These are phyloP conservation scores for Mesorhabditis spiculigera DNA, from an alignment of 2,888 invertebrate species.

Conservation along the genomic window DNA sequence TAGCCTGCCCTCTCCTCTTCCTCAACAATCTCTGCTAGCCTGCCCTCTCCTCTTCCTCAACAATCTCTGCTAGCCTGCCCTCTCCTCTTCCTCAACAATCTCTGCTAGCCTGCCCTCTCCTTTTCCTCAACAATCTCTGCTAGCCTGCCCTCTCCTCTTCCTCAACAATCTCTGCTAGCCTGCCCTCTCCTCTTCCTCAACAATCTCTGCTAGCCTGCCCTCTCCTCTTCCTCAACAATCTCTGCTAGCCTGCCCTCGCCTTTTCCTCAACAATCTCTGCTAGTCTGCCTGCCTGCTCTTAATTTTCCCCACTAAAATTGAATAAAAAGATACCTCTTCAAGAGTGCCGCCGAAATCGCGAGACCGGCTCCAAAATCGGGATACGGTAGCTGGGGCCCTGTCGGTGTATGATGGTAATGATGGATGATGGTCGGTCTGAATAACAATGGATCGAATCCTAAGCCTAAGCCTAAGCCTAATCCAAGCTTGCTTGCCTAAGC, in stretches of 20 bases:
- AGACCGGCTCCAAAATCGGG: slow-evolving; percentile 76
- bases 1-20: neutral
- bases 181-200: neutral
- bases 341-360: slow-evolving; percentile 12
- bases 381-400: slow-evolving; percentile 15
- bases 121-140: no score
- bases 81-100: neutral
- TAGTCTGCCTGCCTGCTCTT: slow-evolving; percentile 4
- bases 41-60: neutral
- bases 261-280: no score
- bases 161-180: neutral
- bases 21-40: neutral
- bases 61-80: neutral
- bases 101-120: slow-evolving; percentile 7
- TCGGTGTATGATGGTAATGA: slow-evolving; percentile 71
- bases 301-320: neutral
- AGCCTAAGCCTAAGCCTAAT: no score
- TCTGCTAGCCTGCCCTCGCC: slow-evolving; percentile 6
- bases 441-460: neutral
- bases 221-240: neutral
- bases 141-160: slow-evolving; percentile 3
- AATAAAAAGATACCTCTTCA: slow-evolving; percentile 9
- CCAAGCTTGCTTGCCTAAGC: no score
- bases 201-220: neutral
- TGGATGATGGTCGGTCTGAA: slow-evolving; percentile 82